Evolutionary conservation across 2,113 vertebrate genomes (phyloP).

Genomic region (Drymodes brunneopygia): DNA sequence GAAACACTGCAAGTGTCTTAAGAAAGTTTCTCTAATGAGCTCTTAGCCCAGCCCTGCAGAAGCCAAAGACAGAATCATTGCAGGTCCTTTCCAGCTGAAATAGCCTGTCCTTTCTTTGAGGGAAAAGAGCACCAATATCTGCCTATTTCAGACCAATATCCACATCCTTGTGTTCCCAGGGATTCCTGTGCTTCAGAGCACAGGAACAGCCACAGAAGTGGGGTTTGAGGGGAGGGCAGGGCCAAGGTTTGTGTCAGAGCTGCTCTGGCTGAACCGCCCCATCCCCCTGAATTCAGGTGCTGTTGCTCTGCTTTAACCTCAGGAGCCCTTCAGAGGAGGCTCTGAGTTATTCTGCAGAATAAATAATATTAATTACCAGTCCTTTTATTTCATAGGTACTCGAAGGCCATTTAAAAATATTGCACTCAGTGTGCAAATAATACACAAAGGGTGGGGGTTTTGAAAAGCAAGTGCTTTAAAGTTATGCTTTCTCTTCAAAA

Average conservation of each 20-base stretch:
- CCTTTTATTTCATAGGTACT: neutral
- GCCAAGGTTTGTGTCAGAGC: neutral
- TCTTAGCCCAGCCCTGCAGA: neutral
- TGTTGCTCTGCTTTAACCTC: neutral
- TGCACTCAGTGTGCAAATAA: neutral
- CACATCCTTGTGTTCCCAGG: neutral
- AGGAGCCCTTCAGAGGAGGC: neutral
- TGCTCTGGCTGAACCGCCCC: neutral
- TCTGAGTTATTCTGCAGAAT: neutral
- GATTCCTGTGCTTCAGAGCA: neutral
- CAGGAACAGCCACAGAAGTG: neutral
- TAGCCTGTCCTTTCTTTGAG: neutral
- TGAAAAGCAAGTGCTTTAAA: neutral
- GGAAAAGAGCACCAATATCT: neutral
- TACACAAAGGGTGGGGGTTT: neutral
- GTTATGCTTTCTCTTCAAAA: neutral
- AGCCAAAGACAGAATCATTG: neutral
- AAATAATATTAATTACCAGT: neutral
- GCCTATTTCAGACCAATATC: neutral
- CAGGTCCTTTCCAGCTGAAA: neutral
- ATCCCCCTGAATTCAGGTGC: rapidly evolving
- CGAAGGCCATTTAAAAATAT: neutral
- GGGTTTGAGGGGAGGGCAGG: neutral
- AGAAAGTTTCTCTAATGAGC: neutral
- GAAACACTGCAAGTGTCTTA: neutral